Percentiles rank a stretch among this genome's conserved stretches.
These are phyloP conservation scores for Tachysurus fulvidraco DNA, from an alignment of 2,113 vertebrate genomes.

Conservation along the genomic window DNA sequence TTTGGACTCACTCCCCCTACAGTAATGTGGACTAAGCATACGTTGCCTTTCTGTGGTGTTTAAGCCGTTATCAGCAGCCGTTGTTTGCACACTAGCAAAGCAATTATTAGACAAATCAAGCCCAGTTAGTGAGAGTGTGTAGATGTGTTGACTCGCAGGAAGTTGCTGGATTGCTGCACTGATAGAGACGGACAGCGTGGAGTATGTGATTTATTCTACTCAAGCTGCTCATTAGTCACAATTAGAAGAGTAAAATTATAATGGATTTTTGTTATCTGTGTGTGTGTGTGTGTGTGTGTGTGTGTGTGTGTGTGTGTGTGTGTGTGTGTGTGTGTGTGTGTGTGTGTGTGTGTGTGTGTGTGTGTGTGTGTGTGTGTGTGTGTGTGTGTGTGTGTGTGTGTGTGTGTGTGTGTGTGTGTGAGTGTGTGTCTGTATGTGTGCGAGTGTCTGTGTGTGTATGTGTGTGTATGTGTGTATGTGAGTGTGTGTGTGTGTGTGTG, in stretches of 20 bases:
- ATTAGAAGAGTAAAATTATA: constrained; percentile 25
- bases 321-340: too few species aligned
- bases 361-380: too few species aligned
- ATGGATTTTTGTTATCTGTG: constrained; percentile 1
- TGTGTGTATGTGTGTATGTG: too few species aligned
- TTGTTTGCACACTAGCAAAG: constrained; percentile 6
- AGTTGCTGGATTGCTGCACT: neutral
- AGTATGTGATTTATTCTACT: constrained; percentile 41
- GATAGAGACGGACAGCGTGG: constrained; percentile 17
- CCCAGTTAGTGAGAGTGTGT: neutral
- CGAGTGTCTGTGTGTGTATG: too few species aligned
- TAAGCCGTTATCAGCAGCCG: neutral
- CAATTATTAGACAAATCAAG: neutral
- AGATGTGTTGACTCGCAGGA: neutral
- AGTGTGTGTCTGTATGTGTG: too few species aligned
- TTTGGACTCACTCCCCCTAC: neutral
- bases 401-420: too few species aligned
- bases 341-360: neutral
- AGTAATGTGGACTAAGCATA: neutral
- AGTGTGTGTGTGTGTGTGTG: too few species aligned
- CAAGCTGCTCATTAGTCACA: constrained; percentile 40
- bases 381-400: too few species aligned
- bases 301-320: too few species aligned
- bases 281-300: too few species aligned
- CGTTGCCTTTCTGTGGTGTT: neutral